Base-by-base conservation (phyloP, 2,113 vertebrate genomes). In the Hoplias malabaricus region DNA sequence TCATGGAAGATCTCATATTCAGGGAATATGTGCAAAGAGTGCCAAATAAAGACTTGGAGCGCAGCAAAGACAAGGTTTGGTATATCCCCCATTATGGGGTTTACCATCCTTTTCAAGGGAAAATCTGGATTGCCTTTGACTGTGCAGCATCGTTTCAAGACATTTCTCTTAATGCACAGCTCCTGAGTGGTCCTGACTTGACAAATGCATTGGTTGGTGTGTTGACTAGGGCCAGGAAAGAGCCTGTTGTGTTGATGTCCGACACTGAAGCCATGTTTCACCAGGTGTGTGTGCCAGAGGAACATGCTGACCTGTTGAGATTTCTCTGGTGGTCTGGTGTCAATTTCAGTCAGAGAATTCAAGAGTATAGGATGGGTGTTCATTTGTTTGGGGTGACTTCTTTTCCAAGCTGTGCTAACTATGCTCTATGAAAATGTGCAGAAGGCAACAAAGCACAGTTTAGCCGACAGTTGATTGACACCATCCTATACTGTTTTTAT, bases 311-410 rank as follows among this genome's bases (percentile, higher is more conserved):
- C 23, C 12, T 77, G 65, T 42, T 81, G 36, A 43, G 74, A 33
- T 81, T 81, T 21, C 74, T 76, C 16, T 81, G 73, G 74, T 75
- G 80, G 80, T 36, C 73, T 23, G 27, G 33, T 69, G 79, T 68
- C 21, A 57, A 61, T 48, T 70, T 57, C 48, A 76, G 40, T 62
- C 36, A 53, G 12, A 12, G 14, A 4, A 33, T 71, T 27, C 29
- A n/a, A 2, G 69, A 73, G 19, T 75, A 69, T 33, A 80, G 66
- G 42, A 80, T 79, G 77, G n/a, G 21, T 23, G 74, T 76, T 10
- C 76, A 78, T 67, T 40, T 76, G 31, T n/a, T n/a, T n/a, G n/a
- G n/a, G n/a, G n/a, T n/a, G n/a, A n/a, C n/a, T n/a, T n/a, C n/a
- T n/a, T n/a, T 76, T 76, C 48, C 34, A 4, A 65, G 65, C 23